phyloP scores from a whole-genome alignment of 2,797 vertebrate species.

The Parambassis ranga region DNA sequence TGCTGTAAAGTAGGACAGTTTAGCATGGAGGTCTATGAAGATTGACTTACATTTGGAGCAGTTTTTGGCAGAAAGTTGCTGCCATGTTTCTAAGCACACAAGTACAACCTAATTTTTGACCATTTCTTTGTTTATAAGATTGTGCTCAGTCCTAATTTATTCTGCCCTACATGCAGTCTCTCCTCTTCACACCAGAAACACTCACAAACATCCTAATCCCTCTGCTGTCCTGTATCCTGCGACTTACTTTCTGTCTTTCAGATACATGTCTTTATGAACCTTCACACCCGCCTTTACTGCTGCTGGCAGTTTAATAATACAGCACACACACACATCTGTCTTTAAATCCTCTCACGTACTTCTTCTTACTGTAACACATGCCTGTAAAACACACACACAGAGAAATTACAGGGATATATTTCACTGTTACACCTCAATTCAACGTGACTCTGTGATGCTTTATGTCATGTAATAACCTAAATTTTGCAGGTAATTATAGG shows the following conservation, averaged over 20 bases:
- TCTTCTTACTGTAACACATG: background rate
- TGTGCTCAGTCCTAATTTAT: background rate
- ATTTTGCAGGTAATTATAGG: conserved; percentile 34
- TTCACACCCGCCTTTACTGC: background rate
- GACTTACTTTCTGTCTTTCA: background rate
- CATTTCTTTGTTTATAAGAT: background rate
- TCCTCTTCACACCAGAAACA: background rate
- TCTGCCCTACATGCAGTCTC: background rate
- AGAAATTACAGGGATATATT: conserved; percentile 43
- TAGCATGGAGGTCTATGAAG: too few relatives aligned
- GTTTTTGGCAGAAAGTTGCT: too few relatives aligned
- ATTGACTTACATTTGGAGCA: too few relatives aligned
- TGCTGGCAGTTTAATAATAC: conserved; percentile 15
- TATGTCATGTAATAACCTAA: conserved; percentile 10
- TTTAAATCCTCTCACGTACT: background rate
- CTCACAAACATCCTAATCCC: background rate
- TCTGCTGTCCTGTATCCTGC: background rate
- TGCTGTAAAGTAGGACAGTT: too few relatives aligned
- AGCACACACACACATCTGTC: conserved; percentile 1
- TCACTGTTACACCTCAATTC: conserved; percentile 27
- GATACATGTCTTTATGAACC: background rate
- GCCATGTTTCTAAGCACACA: background rate
- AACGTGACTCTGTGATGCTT: background rate
- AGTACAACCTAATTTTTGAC: background rate
- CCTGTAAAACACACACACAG: too few relatives aligned